Evolutionary conservation across 2,888 invertebrate species (phyloP), one percentile per base, ranked within the genome.

Genomic region (Yponomeuta cagnagella): DNA sequence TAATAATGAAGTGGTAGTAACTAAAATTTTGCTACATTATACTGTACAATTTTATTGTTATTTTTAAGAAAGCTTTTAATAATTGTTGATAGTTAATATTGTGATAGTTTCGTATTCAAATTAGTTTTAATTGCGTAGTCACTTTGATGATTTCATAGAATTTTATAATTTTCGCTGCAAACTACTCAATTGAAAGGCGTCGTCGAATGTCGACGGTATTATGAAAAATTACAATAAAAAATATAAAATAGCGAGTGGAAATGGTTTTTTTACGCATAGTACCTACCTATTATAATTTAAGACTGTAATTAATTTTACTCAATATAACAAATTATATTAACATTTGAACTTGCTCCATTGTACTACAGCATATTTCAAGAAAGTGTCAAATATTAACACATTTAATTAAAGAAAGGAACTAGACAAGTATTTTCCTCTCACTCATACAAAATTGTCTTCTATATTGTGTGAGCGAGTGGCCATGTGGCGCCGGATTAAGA

Each of bases 191-290:
- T 70, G 43, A 69, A 71, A 70, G 67, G n/a, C 52, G 48, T 70
- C 64, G 83, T 81, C 79, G 79, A 78, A 78, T 79, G 84, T 82
- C 84, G 85, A 82, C 84, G 87, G 85, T 88, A 90, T 89, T 90
- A 89, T 89, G 90, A 89, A 87, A 89, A 89, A 90, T 88, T 89
- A 91, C 89, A 91, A 90, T 91, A 91, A 92, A 91, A 91, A 90
- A 86, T 80, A 89, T 89, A 89, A 90, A 91, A 91, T 91, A 90
- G 90, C 83, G 84, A 89, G 81, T 84, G 83, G 82, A 77, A 74
- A 75, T 72, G 71, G 81, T 75, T 80, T 77, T 76, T 70, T 69
- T 33, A 23, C n/a, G 15, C 37, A 70, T 43, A 37, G 48, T 37
- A 37, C 23, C 23, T 23, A 23, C 23, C 23, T 23, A 23, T 23